These are phyloP conservation scores for Tiaroga cobitis DNA, from an alignment of 2,797 vertebrate species.

Conservation along the genomic window DNA sequence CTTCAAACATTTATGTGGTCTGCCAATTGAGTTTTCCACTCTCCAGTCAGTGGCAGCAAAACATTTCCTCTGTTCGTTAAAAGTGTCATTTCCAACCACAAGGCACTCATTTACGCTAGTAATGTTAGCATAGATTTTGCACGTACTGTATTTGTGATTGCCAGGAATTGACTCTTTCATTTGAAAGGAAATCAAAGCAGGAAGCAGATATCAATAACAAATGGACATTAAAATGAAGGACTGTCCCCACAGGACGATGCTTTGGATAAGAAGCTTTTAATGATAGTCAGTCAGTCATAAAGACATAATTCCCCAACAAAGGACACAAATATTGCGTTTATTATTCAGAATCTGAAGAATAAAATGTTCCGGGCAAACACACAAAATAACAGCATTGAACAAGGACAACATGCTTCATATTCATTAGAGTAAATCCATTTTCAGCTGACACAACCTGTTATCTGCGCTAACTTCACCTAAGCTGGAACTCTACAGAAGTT, in stretches of 20 bases:
- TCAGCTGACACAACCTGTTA: neutral
- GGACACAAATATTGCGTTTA: neutral
- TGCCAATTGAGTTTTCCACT: slow-evolving; percentile 42
- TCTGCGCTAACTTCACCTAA: neutral
- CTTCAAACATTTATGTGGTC: slow-evolving; percentile 41
- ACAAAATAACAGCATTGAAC: neutral
- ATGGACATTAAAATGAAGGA: neutral
- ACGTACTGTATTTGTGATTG: neutral
- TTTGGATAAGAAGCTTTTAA: neutral
- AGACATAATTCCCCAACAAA: neutral
- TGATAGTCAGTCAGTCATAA: neutral
- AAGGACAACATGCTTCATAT: neutral
- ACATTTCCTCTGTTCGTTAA: slow-evolving; percentile 26
- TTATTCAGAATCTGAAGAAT: neutral
- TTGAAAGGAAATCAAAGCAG: slow-evolving; percentile 4
- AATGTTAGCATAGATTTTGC: neutral
- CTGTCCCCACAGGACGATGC: neutral
- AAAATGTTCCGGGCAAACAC: neutral
- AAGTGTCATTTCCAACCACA: neutral
- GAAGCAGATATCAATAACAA: slow-evolving; percentile 18
- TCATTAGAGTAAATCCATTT: neutral
- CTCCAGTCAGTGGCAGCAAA: slow-evolving; percentile 21
- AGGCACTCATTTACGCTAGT: neutral
- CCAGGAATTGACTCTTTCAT: neutral
- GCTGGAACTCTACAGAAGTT: neutral